phyloP scores from a whole-genome alignment of 1,140 invertebrate species.

The Drosophila willistoni region DNA sequence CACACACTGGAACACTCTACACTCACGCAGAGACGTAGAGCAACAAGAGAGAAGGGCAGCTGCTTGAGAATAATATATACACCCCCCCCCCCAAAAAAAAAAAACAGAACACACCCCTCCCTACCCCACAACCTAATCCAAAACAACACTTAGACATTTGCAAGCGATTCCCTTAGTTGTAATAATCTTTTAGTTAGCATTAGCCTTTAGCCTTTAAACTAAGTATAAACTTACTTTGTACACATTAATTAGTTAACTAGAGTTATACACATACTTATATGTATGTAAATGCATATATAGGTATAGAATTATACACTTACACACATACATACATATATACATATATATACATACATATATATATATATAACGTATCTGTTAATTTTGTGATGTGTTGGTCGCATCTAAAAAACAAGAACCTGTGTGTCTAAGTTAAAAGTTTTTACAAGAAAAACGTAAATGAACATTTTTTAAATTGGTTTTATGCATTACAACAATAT shows the following conservation, averaged over 20 bases:
- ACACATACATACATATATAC: conserved; percentile 47
- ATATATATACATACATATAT: conserved; percentile 44
- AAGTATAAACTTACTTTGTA: conserved; percentile 56
- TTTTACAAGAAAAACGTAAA: conserved; percentile 47
- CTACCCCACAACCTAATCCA: too few species aligned
- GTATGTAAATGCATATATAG: conserved; percentile 36
- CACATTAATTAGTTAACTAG: conserved; percentile 70
- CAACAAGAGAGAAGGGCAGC: conserved; percentile 22
- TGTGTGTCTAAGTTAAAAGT: conserved; percentile 68
- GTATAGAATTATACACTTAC: conserved; percentile 30
- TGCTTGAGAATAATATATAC: conserved; percentile 15
- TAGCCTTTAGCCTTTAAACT: conserved; percentile 54
- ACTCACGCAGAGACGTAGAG: conserved; percentile 10
- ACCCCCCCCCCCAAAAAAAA: not conserved
- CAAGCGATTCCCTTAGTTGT: conserved; percentile 72
- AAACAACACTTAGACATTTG: conserved; percentile 16
- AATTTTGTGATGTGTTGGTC: conserved; percentile 78
- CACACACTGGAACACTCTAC: conserved; percentile 15
- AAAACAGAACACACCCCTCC: not conserved
- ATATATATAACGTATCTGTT: conserved; percentile 62
- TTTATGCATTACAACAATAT: conserved; percentile 51
- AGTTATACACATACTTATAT: conserved; percentile 33
- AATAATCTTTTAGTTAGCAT: conserved; percentile 66
- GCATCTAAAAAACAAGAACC: conserved; percentile 82
- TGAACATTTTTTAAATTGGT: conserved; percentile 49